Percentiles rank a stretch among this genome's conserved stretches.
These are phyloP conservation scores for Lithodes maja DNA, from an alignment of 2,888 invertebrate genomes.

Conservation along the genomic window DNA sequence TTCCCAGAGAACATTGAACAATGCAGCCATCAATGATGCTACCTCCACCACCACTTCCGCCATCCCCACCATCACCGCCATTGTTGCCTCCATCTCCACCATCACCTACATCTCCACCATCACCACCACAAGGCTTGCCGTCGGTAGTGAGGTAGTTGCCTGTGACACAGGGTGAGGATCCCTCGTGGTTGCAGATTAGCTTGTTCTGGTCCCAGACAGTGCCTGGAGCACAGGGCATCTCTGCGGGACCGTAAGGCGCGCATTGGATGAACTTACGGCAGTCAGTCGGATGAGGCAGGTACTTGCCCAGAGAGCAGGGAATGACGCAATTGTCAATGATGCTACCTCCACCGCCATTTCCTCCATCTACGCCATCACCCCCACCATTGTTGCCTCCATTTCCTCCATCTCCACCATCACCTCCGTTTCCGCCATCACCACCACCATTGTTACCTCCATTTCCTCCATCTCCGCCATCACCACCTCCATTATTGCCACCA, in stretches of 20 bases:
- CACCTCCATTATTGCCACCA: slow-evolving; percentile 11
- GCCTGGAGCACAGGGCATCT: slow-evolving; percentile 38
- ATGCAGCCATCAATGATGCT: slow-evolving; percentile 32
- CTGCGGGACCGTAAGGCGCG: slow-evolving; percentile 41
- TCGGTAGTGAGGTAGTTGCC: slow-evolving; percentile 39
- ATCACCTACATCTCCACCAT: slow-evolving; percentile 15
- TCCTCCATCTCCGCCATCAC: background rate
- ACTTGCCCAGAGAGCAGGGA: slow-evolving; percentile 38
- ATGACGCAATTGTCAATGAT: slow-evolving; percentile 41
- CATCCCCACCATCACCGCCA: slow-evolving; percentile 40
- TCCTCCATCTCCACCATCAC: slow-evolving; percentile 21
- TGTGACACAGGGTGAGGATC: slow-evolving; percentile 37
- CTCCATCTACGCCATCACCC: slow-evolving; percentile 32
- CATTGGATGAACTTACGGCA: slow-evolving; percentile 61
- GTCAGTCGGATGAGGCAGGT: slow-evolving; percentile 64
- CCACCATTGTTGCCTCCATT: slow-evolving; percentile 16
- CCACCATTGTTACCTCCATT: background rate
- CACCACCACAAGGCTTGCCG: slow-evolving; percentile 24
- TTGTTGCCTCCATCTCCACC: slow-evolving; percentile 7
- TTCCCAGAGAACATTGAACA: slow-evolving; percentile 36
- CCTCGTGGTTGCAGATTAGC: slow-evolving; percentile 30
- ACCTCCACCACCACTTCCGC: slow-evolving; percentile 1
- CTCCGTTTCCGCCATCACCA: slow-evolving; percentile 6
- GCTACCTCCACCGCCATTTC: background rate
- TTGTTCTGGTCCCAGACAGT: slow-evolving; percentile 44